These are phyloP conservation scores for Verasper variegatus DNA, from an alignment of 2,113 vertebrate species.

Conservation along the genomic window DNA sequence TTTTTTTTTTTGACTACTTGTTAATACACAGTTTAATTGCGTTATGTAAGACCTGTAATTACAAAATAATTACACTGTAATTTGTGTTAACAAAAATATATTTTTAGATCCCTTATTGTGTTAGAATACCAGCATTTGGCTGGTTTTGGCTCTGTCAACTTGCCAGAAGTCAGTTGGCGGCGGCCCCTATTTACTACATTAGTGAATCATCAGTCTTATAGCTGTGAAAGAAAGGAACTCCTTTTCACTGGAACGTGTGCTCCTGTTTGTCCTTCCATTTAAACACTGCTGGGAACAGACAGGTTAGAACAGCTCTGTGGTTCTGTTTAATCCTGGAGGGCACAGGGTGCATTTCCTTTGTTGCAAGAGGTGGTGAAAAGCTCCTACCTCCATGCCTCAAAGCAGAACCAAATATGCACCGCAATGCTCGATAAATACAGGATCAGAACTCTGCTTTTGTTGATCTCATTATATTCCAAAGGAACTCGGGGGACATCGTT, in stretches of 20 bases:
- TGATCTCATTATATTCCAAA: not conserved
- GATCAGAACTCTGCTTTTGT: not conserved
- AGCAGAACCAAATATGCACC: not conserved
- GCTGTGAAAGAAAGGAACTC: not conserved
- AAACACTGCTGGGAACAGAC: constrained; percentile 31
- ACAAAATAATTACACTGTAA: constrained; percentile 33
- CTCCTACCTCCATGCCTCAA: not conserved
- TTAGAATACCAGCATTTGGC: not conserved
- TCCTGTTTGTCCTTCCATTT: constrained; percentile 2
- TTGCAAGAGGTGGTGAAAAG: constrained; percentile 13
- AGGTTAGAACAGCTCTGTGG: constrained; percentile 44
- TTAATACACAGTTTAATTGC: constrained; percentile 13
- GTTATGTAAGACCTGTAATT: constrained; percentile 17
- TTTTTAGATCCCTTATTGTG: not conserved
- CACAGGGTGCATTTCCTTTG: constrained; percentile 30
- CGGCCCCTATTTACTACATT: not conserved
- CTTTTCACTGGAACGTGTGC: not conserved
- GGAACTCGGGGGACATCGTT: too few species aligned
- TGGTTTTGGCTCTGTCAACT: not conserved
- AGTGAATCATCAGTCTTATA: not conserved
- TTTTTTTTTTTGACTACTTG: too few species aligned
- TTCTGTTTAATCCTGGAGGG: constrained; percentile 20
- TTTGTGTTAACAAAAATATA: constrained; percentile 7
- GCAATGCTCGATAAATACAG: not conserved
- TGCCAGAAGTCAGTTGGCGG: not conserved